These are phyloP conservation scores for Dunckerocampus dactyliophorus DNA, from an alignment of 2,113 vertebrate genomes.

Conservation along the genomic window DNA sequence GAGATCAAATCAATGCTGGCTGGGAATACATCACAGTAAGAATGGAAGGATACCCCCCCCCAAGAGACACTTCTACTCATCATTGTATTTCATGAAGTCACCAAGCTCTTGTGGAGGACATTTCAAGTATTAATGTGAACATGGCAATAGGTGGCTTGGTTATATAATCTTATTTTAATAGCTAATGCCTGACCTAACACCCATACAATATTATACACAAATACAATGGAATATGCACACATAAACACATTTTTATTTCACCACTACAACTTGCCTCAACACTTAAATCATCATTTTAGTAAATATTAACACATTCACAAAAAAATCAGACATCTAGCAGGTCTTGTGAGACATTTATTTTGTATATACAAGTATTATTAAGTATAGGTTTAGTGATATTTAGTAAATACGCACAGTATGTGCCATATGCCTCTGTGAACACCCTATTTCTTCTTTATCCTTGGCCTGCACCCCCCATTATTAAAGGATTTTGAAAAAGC, in stretches of 20 bases:
- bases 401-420: no score
- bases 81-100: neutral
- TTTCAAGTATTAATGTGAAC: neutral
- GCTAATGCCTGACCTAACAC: neutral
- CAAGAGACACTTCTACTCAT: neutral
- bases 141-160: no score
- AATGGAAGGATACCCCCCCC: neutral
- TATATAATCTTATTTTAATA: neutral
- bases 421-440: no score
- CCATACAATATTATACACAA: neutral
- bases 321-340: no score
- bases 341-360: no score
- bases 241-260: neutral
- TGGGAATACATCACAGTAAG: constrained; percentile 10
- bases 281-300: neutral
- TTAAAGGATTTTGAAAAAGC: constrained; percentile 54
- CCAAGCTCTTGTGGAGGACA: neutral
- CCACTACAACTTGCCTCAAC: neutral
- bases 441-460: no score
- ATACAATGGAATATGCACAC: neutral
- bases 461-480: neutral
- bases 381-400: no score
- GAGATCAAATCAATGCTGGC: constrained; percentile 56
- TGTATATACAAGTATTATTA: no score
- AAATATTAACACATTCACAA: no score